phyloP scores from a whole-genome alignment of 2,113 vertebrate species.

The Morone saxatilis region DNA sequence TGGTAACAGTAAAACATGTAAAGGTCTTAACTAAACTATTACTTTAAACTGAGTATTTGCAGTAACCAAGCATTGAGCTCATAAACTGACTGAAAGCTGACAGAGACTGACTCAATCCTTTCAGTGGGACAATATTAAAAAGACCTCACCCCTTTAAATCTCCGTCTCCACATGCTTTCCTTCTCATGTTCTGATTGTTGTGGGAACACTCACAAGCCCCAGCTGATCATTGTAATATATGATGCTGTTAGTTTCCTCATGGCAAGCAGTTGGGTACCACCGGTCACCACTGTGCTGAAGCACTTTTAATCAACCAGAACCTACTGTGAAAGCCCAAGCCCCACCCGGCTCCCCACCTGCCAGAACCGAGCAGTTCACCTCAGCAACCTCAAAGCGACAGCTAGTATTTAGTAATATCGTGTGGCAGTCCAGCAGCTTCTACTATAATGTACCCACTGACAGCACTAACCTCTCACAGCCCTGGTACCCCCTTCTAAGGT shows the following conservation, averaged over 20 bases:
- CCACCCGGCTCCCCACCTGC: slow-evolving; percentile 73
- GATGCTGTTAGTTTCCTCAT: slow-evolving; percentile 72
- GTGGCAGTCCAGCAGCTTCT: slow-evolving; percentile 69
- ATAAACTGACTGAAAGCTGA: slow-evolving; percentile 23
- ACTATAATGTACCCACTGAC: slow-evolving; percentile 78
- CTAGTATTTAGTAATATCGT: slow-evolving; percentile 84
- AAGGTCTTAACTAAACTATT: slow-evolving; percentile 16
- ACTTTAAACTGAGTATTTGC: background rate
- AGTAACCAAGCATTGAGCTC: slow-evolving; percentile 24
- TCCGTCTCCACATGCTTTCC: slow-evolving; percentile 65
- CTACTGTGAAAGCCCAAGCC: slow-evolving; percentile 70
- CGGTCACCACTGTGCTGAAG: slow-evolving; percentile 73
- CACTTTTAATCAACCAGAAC: slow-evolving; percentile 84
- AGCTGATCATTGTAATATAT: slow-evolving; percentile 76
- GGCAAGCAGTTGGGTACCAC: slow-evolving; percentile 70
- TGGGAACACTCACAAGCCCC: slow-evolving; percentile 68
- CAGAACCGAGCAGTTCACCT: slow-evolving; percentile 78
- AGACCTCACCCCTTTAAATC: slow-evolving; percentile 67
- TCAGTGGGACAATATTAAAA: slow-evolving; percentile 70
- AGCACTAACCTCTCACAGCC: slow-evolving; percentile 72
- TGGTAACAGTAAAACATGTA: background rate
- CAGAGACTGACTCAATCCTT: slow-evolving; percentile 42
- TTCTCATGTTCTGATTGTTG: slow-evolving; percentile 72
- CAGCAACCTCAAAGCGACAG: slow-evolving; percentile 83
- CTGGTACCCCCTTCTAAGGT: slow-evolving; percentile 71